Conservation (phyloP, 1,140 invertebrate species). For the Proales similis region DNA sequence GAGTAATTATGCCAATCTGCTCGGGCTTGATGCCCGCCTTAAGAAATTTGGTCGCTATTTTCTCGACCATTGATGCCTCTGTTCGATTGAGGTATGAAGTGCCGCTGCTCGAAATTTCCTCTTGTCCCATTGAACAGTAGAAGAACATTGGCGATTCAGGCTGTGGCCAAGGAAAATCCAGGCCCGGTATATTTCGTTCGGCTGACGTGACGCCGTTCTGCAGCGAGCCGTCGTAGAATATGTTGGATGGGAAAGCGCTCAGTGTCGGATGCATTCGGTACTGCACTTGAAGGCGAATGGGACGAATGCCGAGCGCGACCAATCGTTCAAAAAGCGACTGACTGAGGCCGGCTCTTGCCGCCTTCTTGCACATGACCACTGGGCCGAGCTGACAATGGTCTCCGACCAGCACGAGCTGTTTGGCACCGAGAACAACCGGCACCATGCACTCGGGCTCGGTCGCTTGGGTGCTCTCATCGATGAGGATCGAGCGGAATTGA, state of each 20-base stretch:
- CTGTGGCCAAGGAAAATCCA: slow-evolving; percentile 96
- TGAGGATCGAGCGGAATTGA: slow-evolving; percentile 92
- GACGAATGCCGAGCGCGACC: slow-evolving; percentile 87
- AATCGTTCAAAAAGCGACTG: slow-evolving; percentile 95
- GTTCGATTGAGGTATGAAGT: slow-evolving; percentile 97
- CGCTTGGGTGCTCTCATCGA: slow-evolving; percentile 89
- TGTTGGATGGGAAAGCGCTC: slow-evolving; percentile 94
- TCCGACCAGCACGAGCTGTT: slow-evolving; percentile 85
- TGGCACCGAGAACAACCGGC: slow-evolving; percentile 91
- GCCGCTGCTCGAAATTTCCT: slow-evolving; percentile 95
- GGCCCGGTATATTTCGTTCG: slow-evolving; percentile 75
- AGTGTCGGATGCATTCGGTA: slow-evolving; percentile 95
- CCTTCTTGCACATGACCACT: slow-evolving; percentile 99
- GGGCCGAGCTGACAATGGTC: slow-evolving; percentile 98
- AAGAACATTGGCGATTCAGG: slow-evolving; percentile 97
- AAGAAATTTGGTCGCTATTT: slow-evolving; percentile 81
- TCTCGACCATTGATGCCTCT: slow-evolving; percentile 96
- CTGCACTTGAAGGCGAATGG: slow-evolving; percentile 79
- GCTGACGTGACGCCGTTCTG: slow-evolving; percentile 54
- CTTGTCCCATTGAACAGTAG: slow-evolving; percentile 89
- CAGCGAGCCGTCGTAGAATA: slow-evolving; percentile 80
- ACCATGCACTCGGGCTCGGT: slow-evolving; percentile 99
- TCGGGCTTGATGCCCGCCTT: slow-evolving; percentile 90
- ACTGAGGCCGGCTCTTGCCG: slow-evolving; percentile 86
- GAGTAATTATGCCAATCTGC: slow-evolving; percentile 98